A percentile compares a stretch with the other conserved stretches of the same genome.
phyloP scores from a whole-genome alignment of 2,797 vertebrate genomes.

The Psittacula derbiana region DNA sequence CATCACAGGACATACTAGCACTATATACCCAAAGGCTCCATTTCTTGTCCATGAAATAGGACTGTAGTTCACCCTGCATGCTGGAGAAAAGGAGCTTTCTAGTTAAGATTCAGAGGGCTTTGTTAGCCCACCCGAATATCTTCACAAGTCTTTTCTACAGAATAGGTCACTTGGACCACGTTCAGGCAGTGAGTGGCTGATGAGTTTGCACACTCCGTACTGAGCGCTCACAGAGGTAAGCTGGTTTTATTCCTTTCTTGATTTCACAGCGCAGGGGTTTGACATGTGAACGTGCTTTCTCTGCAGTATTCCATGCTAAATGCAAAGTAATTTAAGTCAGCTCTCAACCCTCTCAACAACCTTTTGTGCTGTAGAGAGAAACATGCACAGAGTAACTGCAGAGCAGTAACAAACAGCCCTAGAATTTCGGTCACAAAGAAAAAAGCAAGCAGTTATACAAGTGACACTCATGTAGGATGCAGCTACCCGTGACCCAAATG shows the following conservation, averaged over 20 bases:
- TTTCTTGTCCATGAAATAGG: background rate
- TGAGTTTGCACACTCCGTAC: background rate
- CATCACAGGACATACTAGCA: background rate
- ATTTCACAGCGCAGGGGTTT: background rate
- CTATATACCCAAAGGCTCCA: background rate
- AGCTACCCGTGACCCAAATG: accelerated
- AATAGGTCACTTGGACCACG: background rate
- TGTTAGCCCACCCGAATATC: background rate
- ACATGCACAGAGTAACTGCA: background rate
- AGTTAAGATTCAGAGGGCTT: background rate
- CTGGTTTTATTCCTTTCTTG: background rate
- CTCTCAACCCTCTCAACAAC: background rate
- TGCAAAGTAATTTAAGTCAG: background rate
- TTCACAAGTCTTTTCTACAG: background rate
- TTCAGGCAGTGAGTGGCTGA: background rate
- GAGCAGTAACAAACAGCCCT: background rate
- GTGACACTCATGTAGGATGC: background rate
- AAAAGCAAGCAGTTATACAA: background rate
- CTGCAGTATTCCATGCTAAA: background rate
- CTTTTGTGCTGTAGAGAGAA: background rate
- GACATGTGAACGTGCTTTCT: background rate
- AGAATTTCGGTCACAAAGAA: background rate
- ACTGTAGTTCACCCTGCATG: background rate
- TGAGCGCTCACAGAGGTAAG: background rate
- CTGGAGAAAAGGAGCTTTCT: background rate